Base-by-base conservation (phyloP, 2,113 vertebrate species). In the Petroica traversi region DNA sequence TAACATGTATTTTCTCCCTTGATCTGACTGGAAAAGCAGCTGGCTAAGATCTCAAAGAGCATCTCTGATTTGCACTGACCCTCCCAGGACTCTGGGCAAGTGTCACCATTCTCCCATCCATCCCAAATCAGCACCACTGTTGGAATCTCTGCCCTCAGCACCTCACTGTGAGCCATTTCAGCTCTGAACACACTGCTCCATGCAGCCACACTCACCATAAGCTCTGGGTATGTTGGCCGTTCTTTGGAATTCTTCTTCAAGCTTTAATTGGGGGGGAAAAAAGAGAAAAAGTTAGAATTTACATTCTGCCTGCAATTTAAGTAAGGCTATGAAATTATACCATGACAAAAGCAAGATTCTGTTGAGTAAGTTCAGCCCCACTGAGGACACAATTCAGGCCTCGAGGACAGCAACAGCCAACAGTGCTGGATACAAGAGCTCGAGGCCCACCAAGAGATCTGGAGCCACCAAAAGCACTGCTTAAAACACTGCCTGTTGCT, bases 221-320 rank as follows among this genome's bases (percentile, higher is more conserved):
- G 98, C 97, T 99, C 99, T 96, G 99, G 98, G 95, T 99, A 99
- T 8, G 98, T 99, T 87, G 99, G 99, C 96, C 99, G 98, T 97
- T 99, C 99, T 98, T 99, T 99, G 98, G 99, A 99, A 98, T 99
- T 99, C 98, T 99, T 99, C 99, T 99, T 99, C 97, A 99, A 99
- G 98, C 99, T 99, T 93, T 91, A 96, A 92, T 55, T 24, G 59
- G 38, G 83, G 0, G 38, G 83, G 0, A 2, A 28, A 74, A n/a
- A 72, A 18, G 62, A 43, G 4, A 41, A 6, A 9, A 85, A 93
- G 76, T 28, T 75, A 55, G 66, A 88, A 54, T 41, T 87, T 52
- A 62, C 4, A 9, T 68, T 81, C 29, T 31, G 18, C 24, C 20
- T 33, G 34, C 25, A 80, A 63, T 62, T 79, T 34, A 63, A 91